Conservation (phyloP, 2,797 vertebrate species). For the Sebastes hubbsi region DNA sequence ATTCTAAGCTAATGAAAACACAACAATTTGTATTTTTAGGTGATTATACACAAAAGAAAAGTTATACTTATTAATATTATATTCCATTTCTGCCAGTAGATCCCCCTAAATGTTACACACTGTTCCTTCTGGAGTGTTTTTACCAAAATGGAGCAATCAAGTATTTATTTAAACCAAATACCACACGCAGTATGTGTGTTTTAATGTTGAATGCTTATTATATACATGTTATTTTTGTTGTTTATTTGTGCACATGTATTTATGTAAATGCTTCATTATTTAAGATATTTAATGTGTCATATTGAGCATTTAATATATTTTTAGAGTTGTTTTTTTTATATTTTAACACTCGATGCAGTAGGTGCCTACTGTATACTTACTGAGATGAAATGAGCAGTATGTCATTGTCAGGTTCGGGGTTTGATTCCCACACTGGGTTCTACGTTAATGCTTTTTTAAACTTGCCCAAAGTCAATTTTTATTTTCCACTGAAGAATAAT, state of each 20-base stretch:
- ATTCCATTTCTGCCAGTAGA: neutral
- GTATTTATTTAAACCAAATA: slow-evolving; percentile 46
- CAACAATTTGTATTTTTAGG: neutral
- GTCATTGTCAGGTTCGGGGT: too few species aligned
- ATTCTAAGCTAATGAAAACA: neutral
- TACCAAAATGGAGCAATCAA: neutral
- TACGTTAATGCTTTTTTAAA: too few species aligned
- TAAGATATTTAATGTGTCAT: slow-evolving; percentile 18
- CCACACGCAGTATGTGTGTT: neutral
- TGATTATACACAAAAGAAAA: neutral
- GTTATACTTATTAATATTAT: neutral
- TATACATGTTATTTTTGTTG: slow-evolving; percentile 8
- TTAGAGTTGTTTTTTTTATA: neutral
- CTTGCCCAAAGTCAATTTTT: too few species aligned
- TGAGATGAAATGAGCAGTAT: neutral
- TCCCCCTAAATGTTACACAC: neutral
- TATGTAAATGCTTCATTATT: slow-evolving; percentile 43
- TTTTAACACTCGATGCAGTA: slow-evolving; percentile 2
- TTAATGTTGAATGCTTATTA: neutral
- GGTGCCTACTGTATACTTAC: neutral
- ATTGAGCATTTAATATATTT: slow-evolving; percentile 12
- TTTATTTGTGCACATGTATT: slow-evolving; percentile 29
- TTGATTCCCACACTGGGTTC: too few species aligned
- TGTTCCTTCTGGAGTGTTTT: neutral
- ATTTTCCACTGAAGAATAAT: neutral